Evolutionary conservation across 2,797 vertebrate species (phyloP).

Genomic region (Ciconia nigra): DNA sequence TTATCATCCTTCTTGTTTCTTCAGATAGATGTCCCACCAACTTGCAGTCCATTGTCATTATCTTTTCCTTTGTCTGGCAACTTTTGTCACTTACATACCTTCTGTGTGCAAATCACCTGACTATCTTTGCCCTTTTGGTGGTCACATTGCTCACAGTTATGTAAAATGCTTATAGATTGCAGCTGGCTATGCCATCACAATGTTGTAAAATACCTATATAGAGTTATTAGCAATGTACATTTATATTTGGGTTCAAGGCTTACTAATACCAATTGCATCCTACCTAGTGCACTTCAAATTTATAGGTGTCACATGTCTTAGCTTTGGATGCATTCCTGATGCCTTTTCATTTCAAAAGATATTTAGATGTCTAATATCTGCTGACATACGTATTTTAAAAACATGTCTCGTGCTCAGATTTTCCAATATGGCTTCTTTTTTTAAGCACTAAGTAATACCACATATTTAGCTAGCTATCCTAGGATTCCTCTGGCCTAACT

Average conservation of each 20-base stretch:
- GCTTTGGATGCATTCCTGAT: background rate
- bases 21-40: background rate
- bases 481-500: slow-evolving; percentile 10
- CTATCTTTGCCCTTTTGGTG: background rate
- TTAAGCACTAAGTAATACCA: background rate
- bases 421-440: background rate
- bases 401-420: background rate
- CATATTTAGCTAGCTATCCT: background rate
- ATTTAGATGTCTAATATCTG: background rate
- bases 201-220: background rate
- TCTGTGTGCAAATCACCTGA: background rate
- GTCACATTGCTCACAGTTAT: background rate
- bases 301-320: background rate
- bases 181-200: background rate
- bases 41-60: background rate
- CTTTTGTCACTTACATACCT: background rate
- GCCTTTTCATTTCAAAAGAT: background rate
- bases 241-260: background rate
- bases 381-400: background rate
- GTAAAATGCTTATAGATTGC: background rate
- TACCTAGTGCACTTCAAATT: background rate
- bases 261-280: background rate
- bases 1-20: background rate
- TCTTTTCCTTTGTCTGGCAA: background rate
- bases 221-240: background rate